Evolutionary conservation across 2,797 vertebrate genomes (phyloP), one percentile per base, ranked within the genome.

Genomic region (Ispidina picta): DNA sequence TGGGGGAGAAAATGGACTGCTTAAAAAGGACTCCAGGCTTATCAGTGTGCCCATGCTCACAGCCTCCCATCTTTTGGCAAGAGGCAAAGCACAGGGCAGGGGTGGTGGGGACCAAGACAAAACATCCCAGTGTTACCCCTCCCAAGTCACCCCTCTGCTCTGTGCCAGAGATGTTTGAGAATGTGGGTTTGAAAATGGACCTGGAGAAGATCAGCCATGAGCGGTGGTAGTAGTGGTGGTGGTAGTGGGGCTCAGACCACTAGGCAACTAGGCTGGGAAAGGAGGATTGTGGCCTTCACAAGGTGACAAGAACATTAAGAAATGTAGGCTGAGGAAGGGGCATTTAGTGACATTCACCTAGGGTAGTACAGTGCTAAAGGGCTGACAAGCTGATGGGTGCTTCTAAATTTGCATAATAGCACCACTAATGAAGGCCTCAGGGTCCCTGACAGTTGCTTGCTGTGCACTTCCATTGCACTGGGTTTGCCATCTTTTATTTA

Each of bases 11-110:
- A 21, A 82, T 9, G 1, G 18, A 71, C 44, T 60, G 25, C 29
- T 74, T 68, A 33, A 83, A 68, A 49, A 46, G 15, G 26, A 28
- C 18, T 43, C 65, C 11, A 33, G 35, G 15, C 16, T 64, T 83
- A 25, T 0, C 16, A 18, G 1, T 1, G 3, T 35, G 29, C 12
- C 12, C 0, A 0, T 25, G 13, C n/a, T 80, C 0, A 0, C 4
- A 7, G 5, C 3, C 2, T 5, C 5, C 8, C 0, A 1, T 19
- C 20, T 20, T 18, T 71, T 74, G 41, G 17, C 33, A 55, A 28
- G 59, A 59, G 19, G 10, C 5, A 33, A 54, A 73, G 26, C 20
- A 3, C 23, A 19, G 25, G 9, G 10, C 1, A 12, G 3, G 19
- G 17, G 3, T 39, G 8, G 6, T 43, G 23, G 14, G 9, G 29